These are phyloP conservation scores for Drosophila differens DNA, from an alignment of 2,888 invertebrate species.

Conservation along the genomic window DNA sequence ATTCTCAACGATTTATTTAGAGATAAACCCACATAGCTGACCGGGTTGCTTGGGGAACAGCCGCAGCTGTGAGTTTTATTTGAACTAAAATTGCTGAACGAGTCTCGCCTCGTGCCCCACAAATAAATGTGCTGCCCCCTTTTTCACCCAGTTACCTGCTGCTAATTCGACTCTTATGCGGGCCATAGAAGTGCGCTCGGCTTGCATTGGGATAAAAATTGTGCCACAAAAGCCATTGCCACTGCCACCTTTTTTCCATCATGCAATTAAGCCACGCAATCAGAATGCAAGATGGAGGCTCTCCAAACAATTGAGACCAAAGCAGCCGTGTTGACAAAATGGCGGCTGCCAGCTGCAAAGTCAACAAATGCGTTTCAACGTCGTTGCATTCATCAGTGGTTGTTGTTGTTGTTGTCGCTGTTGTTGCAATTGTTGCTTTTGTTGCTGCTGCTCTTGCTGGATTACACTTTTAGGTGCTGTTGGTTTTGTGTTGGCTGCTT, in stretches of 20 bases:
- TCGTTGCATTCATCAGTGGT: slow-evolving; percentile 34
- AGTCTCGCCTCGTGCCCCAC: neutral
- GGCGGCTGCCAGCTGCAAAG: slow-evolving; percentile 72
- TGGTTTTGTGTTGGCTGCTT: slow-evolving; percentile 32
- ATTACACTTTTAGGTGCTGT: slow-evolving; percentile 50
- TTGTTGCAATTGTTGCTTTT: slow-evolving; percentile 16
- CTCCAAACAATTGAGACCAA: slow-evolving; percentile 59
- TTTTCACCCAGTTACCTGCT: neutral
- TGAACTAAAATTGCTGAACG: slow-evolving; percentile 67
- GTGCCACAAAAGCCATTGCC: slow-evolving; percentile 41
- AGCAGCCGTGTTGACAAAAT: slow-evolving; percentile 65
- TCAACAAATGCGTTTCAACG: slow-evolving; percentile 61
- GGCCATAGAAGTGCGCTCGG: slow-evolving; percentile 59
- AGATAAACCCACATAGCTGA: slow-evolving; percentile 42
- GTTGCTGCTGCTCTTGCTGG: slow-evolving; percentile 35
- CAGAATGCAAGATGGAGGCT: slow-evolving; percentile 78
- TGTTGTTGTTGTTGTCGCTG: slow-evolving; percentile 18
- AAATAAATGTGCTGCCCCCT: neutral
- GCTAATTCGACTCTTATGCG: slow-evolving; percentile 52
- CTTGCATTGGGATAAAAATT: slow-evolving; percentile 51
- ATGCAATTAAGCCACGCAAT: slow-evolving; percentile 76
- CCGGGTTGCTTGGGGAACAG: slow-evolving; percentile 32
- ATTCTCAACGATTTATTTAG: slow-evolving; percentile 72
- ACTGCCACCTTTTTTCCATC: slow-evolving; percentile 27
- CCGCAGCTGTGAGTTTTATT: slow-evolving; percentile 75